phyloP scores from a whole-genome alignment of 1,140 invertebrate genomes.

The Atta colombica region DNA sequence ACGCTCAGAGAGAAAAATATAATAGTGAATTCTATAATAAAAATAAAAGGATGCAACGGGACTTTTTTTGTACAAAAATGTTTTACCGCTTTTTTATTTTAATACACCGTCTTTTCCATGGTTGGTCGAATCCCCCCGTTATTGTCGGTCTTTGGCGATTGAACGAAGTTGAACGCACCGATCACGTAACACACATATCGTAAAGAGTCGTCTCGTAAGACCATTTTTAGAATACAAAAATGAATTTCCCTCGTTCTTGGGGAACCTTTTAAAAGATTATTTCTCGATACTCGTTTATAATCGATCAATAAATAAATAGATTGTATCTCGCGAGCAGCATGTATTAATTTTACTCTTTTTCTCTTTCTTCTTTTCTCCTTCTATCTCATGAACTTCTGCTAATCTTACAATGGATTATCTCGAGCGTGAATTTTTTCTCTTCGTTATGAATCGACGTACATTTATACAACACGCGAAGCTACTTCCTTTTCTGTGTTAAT shows the following conservation, averaged over 20 bases:
- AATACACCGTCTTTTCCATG: not conserved
- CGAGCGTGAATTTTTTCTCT: not conserved
- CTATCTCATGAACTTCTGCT: not conserved
- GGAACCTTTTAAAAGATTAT: constrained; percentile 5
- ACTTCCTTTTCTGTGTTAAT: not conserved
- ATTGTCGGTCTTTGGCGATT: not conserved
- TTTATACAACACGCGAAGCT: not conserved
- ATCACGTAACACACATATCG: constrained; percentile 77
- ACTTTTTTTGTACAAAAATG: not conserved
- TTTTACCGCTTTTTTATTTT: constrained; percentile 35
- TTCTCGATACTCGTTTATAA: not conserved
- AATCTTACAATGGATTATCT: constrained; percentile 4
- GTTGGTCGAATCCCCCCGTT: not conserved
- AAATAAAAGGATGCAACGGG: not conserved
- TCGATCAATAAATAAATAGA: constrained; percentile 1
- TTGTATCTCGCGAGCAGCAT: not conserved
- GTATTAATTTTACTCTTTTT: constrained; percentile 20
- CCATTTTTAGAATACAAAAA: constrained; percentile 66
- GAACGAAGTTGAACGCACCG: constrained; percentile 43
- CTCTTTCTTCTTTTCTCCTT: not conserved
- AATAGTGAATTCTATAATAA: not conserved
- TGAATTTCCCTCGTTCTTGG: constrained; percentile 24
- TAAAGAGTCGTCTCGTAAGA: constrained; percentile 71
- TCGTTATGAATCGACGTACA: not conserved
- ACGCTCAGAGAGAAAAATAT: not conserved